A percentile compares a stretch with the other conserved stretches of the same genome.
Evolutionary conservation across 2,113 vertebrate genomes (phyloP).

Genomic region (Tragelaphus strepsiceros): DNA sequence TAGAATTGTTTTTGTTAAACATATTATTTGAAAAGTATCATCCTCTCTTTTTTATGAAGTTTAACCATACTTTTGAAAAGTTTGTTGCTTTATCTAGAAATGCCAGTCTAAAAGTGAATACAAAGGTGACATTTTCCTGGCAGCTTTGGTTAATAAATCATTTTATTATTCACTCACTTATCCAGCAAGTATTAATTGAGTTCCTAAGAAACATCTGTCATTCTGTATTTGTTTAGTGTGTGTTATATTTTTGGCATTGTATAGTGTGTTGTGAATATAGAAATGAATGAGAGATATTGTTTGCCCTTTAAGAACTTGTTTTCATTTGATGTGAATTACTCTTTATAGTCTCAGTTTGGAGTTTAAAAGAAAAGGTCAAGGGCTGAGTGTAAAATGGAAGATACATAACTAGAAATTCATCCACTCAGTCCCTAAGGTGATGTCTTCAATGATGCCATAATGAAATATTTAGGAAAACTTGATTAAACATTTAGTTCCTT

Average conservation of each 20-base stretch:
- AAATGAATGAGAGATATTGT: neutral
- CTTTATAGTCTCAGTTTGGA: neutral
- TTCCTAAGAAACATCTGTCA: neutral
- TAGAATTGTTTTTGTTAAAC: neutral
- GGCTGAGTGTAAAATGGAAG: neutral
- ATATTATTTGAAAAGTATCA: neutral
- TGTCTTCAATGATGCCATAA: neutral
- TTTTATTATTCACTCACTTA: neutral
- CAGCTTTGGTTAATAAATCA: neutral
- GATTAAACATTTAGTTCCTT: neutral
- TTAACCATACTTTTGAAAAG: neutral
- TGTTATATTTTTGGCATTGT: neutral
- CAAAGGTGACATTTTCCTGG: neutral
- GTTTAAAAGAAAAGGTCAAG: neutral
- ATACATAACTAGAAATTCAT: neutral
- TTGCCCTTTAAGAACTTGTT: neutral
- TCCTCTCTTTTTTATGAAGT: neutral
- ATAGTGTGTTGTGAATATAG: neutral
- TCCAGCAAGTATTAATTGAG: neutral
- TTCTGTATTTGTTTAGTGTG: neutral
- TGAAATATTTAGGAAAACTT: neutral
- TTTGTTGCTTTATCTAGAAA: slow-evolving; percentile 38
- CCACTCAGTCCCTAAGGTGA: neutral
- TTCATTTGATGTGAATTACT: slow-evolving; percentile 31
- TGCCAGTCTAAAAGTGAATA: neutral